phyloP scores from a whole-genome alignment of 2,888 invertebrate genomes.

The Didymodactylos carnosus region DNA sequence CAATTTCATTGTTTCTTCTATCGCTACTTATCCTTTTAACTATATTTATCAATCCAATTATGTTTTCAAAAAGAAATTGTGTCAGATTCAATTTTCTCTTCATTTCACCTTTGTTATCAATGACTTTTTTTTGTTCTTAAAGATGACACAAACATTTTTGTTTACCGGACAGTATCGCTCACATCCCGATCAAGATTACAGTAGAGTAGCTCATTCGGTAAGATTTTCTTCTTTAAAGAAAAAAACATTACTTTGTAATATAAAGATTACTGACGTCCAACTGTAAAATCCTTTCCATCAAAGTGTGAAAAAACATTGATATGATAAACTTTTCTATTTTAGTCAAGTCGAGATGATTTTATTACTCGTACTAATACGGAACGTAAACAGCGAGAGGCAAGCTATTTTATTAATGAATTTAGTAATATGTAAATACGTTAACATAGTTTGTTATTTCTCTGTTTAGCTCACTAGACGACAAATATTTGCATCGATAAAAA shows the following conservation, averaged over 20 bases:
- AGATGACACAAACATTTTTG: background rate
- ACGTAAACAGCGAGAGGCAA: slow-evolving; percentile 7
- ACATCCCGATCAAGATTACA: background rate
- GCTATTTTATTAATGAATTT: background rate
- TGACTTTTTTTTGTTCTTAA: background rate
- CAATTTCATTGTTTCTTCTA: too few species aligned
- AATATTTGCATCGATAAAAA: slow-evolving; percentile 41
- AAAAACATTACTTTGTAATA: too few species aligned
- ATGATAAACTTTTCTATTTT: background rate
- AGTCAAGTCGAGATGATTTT: slow-evolving; percentile 10
- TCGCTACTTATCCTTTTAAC: too few species aligned
- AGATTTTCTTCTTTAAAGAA: too few species aligned
- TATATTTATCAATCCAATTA: too few species aligned
- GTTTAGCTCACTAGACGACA: background rate
- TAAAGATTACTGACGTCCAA: too few species aligned
- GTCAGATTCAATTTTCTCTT: too few species aligned
- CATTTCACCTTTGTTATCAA: too few species aligned
- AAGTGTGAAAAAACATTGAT: too few species aligned
- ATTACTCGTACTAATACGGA: background rate
- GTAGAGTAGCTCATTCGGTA: background rate
- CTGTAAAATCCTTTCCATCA: too few species aligned
- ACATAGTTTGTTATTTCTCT: background rate
- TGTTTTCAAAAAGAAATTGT: too few species aligned
- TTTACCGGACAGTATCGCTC: background rate
- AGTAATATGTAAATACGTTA: too few species aligned